These are phyloP conservation scores for Trematocara variabile DNA, from an alignment of 2,113 vertebrate species.

Conservation along the genomic window DNA sequence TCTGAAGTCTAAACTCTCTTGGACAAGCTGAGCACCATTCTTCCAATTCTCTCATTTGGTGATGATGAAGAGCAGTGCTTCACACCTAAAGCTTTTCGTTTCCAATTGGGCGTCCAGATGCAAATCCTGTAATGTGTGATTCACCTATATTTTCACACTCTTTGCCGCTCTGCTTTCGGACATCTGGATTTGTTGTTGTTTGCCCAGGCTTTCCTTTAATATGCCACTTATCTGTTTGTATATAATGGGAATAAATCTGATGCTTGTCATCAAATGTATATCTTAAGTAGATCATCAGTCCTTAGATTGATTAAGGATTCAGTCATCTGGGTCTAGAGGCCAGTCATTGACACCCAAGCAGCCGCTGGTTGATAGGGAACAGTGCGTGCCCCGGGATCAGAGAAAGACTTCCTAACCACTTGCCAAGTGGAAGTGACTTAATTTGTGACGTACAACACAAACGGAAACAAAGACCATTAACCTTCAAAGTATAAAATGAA, in stretches of 20 bases:
- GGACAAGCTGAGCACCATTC: neutral
- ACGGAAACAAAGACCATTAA: neutral
- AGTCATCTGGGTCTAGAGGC: neutral
- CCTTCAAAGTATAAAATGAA: neutral
- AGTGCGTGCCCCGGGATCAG: rapidly evolving
- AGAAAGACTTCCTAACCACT: neutral
- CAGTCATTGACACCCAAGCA: neutral
- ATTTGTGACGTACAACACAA: neutral
- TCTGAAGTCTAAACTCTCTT: neutral
- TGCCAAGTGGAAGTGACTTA: neutral
- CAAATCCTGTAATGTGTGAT: neutral
- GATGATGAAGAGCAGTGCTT: neutral
- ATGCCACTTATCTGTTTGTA: neutral
- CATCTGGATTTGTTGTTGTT: neutral
- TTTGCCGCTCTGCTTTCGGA: neutral
- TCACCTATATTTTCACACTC: neutral
- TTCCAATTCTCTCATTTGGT: neutral
- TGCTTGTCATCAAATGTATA: neutral
- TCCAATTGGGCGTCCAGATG: neutral
- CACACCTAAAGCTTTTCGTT: neutral
- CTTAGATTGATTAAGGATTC: neutral
- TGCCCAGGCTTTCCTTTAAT: neutral
- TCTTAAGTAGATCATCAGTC: neutral
- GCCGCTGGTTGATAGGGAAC: neutral
- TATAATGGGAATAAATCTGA: neutral